These are phyloP conservation scores for Anolis apletophallus DNA, from an alignment of 2,797 vertebrate species.

Conservation along the genomic window DNA sequence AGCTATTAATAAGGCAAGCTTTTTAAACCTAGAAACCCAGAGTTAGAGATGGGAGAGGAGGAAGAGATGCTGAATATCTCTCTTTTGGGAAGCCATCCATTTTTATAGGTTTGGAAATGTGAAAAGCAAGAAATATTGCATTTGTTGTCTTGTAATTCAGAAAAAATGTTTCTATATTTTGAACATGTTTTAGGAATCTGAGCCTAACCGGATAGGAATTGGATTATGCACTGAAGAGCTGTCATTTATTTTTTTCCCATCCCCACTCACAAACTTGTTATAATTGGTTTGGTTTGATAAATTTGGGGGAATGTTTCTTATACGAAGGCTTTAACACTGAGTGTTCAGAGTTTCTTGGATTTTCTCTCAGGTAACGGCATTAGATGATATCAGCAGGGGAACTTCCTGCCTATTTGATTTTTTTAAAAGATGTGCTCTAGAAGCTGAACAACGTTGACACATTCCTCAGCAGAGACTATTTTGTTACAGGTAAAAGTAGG, in stretches of 20 bases:
- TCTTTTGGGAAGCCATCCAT: background rate
- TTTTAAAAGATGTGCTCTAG: constrained; percentile 2
- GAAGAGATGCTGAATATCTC: background rate
- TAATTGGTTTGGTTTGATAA: background rate
- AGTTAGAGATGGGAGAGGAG: background rate
- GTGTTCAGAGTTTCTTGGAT: accelerated
- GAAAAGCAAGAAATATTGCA: background rate
- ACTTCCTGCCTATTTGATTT: background rate
- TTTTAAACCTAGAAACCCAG: background rate
- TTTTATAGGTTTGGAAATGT: background rate
- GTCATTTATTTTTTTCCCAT: background rate
- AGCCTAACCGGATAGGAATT: background rate
- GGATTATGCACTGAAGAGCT: background rate
- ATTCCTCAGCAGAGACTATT: background rate
- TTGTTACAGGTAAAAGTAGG: background rate
- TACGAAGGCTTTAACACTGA: background rate
- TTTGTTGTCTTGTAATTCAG: background rate
- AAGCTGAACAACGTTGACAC: background rate
- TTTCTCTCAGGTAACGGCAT: background rate
- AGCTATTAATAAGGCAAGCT: background rate
- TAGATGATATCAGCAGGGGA: background rate
- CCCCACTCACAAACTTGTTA: no score
- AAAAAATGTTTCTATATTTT: background rate
- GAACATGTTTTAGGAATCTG: background rate
- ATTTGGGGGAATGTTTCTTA: background rate